Evolutionary conservation across 2,888 invertebrate species (phyloP).

Genomic region (Catocala nupta): DNA sequence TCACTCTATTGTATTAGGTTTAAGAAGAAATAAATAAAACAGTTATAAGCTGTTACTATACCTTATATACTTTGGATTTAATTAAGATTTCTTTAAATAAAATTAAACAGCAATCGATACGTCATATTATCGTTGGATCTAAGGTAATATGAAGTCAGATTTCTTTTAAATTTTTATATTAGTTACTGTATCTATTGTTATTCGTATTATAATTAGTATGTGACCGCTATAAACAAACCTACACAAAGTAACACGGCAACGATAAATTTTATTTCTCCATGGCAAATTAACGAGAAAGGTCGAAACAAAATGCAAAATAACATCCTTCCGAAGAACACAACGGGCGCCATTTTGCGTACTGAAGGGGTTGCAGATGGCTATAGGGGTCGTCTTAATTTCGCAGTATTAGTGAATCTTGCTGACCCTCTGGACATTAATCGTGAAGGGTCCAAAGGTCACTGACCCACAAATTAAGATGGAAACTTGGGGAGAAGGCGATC

Average conservation of each 20-base stretch:
- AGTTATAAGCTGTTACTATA: too few species aligned
- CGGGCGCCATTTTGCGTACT: conserved; percentile 57
- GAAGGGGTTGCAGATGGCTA: conserved; percentile 74
- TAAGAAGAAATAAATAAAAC: too few species aligned
- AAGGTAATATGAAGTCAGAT: too few species aligned
- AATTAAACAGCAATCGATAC: too few species aligned
- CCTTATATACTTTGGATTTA: too few species aligned
- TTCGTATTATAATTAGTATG: too few species aligned
- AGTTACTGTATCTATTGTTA: too few species aligned
- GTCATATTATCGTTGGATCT: too few species aligned
- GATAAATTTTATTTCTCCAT: conserved; percentile 34
- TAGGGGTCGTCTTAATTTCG: conserved; percentile 84
- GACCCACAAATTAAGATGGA: conserved; percentile 81
- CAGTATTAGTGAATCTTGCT: conserved; percentile 81
- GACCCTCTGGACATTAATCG: conserved; percentile 84
- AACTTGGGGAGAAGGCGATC: conserved; percentile 66
- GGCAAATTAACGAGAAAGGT: conserved; percentile 44
- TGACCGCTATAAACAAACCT: conserved; percentile 1
- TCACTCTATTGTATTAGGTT: too few species aligned
- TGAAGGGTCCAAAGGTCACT: conserved; percentile 79
- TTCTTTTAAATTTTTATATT: too few species aligned
- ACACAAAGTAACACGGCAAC: conserved; percentile 9
- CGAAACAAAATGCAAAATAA: conserved; percentile 51
- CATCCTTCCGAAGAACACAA: conserved; percentile 59
- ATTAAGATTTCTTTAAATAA: too few species aligned